Conservation (phyloP, 37 sponge, comb jelly and placozoan species). For the Oopsacas minuta region DNA sequence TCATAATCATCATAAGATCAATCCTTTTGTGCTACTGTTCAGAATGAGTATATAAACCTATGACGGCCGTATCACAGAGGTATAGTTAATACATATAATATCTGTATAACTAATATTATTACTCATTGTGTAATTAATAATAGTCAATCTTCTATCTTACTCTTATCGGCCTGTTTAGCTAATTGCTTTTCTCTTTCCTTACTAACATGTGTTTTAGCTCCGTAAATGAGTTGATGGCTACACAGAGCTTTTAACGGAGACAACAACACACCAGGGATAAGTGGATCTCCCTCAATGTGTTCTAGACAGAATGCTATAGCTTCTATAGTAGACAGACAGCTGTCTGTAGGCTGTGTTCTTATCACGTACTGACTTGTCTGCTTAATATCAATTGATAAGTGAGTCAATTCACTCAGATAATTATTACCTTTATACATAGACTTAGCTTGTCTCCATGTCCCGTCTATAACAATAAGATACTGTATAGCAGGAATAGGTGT, state of each 20-base stretch:
- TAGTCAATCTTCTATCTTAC: background rate
- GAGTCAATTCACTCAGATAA: constrained; percentile 23
- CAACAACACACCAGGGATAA: constrained; percentile 36
- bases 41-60: too few species aligned
- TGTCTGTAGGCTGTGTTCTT: constrained; percentile 71
- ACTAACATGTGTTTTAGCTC: constrained; percentile 60
- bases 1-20: too few species aligned
- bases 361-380: constrained; percentile 67
- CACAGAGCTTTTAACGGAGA: constrained; percentile 59
- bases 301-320: constrained; percentile 63
- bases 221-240: constrained; percentile 60
- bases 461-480: constrained; percentile 59
- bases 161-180: background rate
- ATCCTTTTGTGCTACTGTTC: too few species aligned
- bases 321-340: constrained; percentile 69
- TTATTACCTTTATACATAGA: constrained; percentile 38
- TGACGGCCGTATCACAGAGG: too few species aligned
- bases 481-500: background rate
- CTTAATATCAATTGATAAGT: constrained; percentile 31
- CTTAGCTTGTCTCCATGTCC: constrained; percentile 66
- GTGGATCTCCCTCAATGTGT: constrained; percentile 42
- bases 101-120: background rate
- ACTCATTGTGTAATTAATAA: background rate
- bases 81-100: too few species aligned
- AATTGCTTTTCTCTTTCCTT: constrained; percentile 31